A percentile compares a stretch with the other conserved stretches of the same genome.
Conservation (phyloP, 1,140 invertebrate species). For the Zaprionus tsacasi region DNA sequence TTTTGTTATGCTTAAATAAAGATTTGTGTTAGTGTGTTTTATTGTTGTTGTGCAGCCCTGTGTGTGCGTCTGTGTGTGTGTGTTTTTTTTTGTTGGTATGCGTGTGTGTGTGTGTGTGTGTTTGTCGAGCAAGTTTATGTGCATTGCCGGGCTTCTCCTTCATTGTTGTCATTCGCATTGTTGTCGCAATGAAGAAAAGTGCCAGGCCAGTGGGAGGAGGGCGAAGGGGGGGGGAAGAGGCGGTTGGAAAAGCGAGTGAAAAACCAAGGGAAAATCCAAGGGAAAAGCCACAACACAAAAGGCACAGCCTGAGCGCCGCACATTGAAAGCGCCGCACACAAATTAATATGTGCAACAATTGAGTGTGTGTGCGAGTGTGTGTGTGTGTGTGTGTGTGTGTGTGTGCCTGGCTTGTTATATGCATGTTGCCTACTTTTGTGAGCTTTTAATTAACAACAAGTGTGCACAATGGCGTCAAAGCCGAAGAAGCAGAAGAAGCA, state of each 20-base stretch:
- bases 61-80: slow-evolving; percentile 35
- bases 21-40: slow-evolving; percentile 76
- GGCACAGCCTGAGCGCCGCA: slow-evolving; percentile 10
- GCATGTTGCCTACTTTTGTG: slow-evolving; percentile 80
- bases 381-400: slow-evolving; percentile 19
- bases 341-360: slow-evolving; percentile 80
- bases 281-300: slow-evolving; percentile 37
- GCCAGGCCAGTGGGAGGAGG: slow-evolving; percentile 1
- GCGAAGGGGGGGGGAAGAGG: not conserved
- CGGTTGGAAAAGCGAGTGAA: not conserved
- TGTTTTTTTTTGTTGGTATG: slow-evolving; percentile 15
- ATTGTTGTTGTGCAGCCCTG: slow-evolving; percentile 15
- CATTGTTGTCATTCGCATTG: slow-evolving; percentile 73
- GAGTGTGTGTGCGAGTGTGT: slow-evolving; percentile 34
- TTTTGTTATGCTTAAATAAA: slow-evolving; percentile 80
- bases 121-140: slow-evolving; percentile 72
- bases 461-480: slow-evolving; percentile 38
- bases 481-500: slow-evolving; percentile 9
- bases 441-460: slow-evolving; percentile 79
- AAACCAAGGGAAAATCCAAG: slow-evolving; percentile 6
- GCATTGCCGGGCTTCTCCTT: slow-evolving; percentile 74
- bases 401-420: slow-evolving; percentile 61
- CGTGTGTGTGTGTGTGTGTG: slow-evolving; percentile 60
- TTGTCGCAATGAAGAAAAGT: slow-evolving; percentile 52
- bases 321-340: slow-evolving; percentile 49